Evolutionary conservation across 2,113 vertebrate genomes (phyloP).

Genomic region (Tupaia chinensis): DNA sequence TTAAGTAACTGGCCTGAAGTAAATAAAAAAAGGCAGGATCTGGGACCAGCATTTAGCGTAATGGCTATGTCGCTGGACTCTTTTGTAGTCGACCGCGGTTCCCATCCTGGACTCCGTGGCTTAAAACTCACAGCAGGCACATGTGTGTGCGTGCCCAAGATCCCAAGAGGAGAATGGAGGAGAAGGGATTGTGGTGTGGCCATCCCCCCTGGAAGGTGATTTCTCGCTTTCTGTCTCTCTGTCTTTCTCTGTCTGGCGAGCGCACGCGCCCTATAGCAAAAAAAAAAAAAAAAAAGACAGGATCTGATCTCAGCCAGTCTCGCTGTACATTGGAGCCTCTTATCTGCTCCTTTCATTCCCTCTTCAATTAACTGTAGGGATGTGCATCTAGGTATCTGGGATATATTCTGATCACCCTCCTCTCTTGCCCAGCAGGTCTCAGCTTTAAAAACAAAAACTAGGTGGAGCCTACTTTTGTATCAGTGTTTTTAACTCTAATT

Average conservation of each 20-base stretch:
- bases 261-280: too few species aligned
- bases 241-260: too few species aligned
- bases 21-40: not conserved
- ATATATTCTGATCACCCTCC: not conserved
- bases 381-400: not conserved
- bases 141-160: too few species aligned
- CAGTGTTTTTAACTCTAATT: not conserved
- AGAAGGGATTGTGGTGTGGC: too few species aligned
- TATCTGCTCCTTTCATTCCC: not conserved
- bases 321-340: not conserved
- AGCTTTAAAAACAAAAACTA: not conserved
- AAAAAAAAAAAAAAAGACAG: not conserved
- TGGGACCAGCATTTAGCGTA: not conserved
- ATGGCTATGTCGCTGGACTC: too few species aligned
- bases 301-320: not conserved
- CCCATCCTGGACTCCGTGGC: too few species aligned
- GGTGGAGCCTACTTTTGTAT: not conserved
- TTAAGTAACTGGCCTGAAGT: not conserved
- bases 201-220: too few species aligned
- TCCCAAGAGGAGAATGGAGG: too few species aligned
- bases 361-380: too few species aligned
- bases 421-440: not conserved
- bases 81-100: too few species aligned
- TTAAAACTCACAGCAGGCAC: too few species aligned
- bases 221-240: too few species aligned